Conservation (phyloP, 2,113 vertebrate species). For the Copsychus sechellarum region DNA sequence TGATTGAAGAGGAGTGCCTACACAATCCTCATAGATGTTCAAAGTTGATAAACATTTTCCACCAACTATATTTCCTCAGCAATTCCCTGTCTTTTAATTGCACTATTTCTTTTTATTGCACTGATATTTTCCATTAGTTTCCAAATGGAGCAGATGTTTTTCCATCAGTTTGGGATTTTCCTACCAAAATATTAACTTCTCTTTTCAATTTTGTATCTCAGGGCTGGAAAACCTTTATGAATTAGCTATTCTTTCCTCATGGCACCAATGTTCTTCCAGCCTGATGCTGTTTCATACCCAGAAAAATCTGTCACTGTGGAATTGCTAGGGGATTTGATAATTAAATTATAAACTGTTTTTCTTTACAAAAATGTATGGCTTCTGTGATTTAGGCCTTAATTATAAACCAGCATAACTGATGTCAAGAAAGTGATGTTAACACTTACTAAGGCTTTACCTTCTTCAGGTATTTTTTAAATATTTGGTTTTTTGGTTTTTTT, state of each 20-base stretch:
- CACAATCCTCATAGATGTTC: constrained; percentile 22
- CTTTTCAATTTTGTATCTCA: constrained; percentile 43
- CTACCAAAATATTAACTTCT: constrained; percentile 59
- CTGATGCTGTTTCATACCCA: neutral
- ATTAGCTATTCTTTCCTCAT: constrained; percentile 8
- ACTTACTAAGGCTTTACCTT: neutral
- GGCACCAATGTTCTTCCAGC: neutral
- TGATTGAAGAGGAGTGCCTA: constrained; percentile 1
- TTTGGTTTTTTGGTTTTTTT: no score
- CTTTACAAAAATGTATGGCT: neutral
- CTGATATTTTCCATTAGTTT: constrained; percentile 16
- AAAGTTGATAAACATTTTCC: neutral
- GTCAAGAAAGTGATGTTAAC: neutral
- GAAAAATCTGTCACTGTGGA: constrained; percentile 29
- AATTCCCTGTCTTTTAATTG: constrained; percentile 40
- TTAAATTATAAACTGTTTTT: constrained; percentile 17
- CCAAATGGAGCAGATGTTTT: constrained; percentile 59
- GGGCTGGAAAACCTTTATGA: constrained; percentile 53
- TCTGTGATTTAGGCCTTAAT: neutral
- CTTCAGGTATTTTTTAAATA: neutral
- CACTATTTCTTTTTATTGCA: constrained; percentile 18
- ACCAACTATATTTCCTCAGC: neutral
- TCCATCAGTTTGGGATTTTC: constrained; percentile 12
- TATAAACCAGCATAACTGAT: neutral
- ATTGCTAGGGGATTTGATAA: constrained; percentile 24